Percentiles rank a stretch among this genome's conserved stretches.
These are phyloP conservation scores for Hirudo medicinalis DNA, from an alignment of 1,140 invertebrate species.

Conservation along the genomic window DNA sequence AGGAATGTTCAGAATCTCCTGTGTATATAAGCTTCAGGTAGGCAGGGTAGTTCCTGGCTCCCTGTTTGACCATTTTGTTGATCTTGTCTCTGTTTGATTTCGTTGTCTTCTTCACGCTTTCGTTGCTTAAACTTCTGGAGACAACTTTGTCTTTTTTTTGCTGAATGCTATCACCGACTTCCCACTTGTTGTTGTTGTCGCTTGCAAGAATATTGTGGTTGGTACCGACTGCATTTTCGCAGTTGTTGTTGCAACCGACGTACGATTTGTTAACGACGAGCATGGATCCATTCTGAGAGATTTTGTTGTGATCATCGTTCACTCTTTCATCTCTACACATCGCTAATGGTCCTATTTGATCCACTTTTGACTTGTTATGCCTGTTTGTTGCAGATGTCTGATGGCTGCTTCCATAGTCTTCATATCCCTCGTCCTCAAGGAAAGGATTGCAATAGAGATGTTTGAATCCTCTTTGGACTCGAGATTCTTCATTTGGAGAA, in stretches of 20 bases:
- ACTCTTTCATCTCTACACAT: too few species aligned
- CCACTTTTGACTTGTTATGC: too few species aligned
- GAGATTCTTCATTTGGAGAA: not conserved
- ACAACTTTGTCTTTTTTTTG: not conserved
- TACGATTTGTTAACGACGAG: too few species aligned
- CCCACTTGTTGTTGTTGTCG: constrained; percentile 1
- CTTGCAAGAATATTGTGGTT: not conserved
- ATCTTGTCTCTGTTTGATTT: constrained; percentile 18
- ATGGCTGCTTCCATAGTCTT: not conserved
- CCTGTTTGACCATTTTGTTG: constrained; percentile 19
- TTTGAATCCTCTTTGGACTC: not conserved
- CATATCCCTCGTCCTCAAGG: not conserved
- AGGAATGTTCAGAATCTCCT: constrained; percentile 16
- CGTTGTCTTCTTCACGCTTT: not conserved
- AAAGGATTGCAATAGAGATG: constrained; percentile 9
- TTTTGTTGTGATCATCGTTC: too few species aligned
- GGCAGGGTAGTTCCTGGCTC: constrained; percentile 20
- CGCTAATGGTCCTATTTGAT: too few species aligned
- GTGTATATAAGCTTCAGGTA: constrained; percentile 24
- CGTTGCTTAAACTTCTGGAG: not conserved
- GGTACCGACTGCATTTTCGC: too few species aligned
- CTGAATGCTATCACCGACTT: not conserved
- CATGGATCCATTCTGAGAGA: too few species aligned
- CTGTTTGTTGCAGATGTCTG: too few species aligned
- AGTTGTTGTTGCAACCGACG: too few species aligned